These are phyloP conservation scores for Steinernema carpocapsae DNA, from an alignment of 2,888 invertebrate genomes.

Conservation along the genomic window DNA sequence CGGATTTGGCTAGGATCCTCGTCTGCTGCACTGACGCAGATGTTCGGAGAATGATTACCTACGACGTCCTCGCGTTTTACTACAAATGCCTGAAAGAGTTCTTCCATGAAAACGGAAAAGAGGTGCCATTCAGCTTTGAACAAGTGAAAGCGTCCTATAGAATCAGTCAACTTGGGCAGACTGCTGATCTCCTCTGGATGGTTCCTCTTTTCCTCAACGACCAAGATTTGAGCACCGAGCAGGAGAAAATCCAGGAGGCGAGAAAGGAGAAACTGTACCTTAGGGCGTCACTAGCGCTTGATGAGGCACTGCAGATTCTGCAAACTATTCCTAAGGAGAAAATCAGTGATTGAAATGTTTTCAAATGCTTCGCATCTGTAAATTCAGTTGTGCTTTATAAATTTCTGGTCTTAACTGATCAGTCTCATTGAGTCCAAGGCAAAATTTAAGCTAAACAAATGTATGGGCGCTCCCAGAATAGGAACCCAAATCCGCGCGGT, in stretches of 20 bases:
- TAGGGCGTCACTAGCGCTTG: slow-evolving; percentile 7
- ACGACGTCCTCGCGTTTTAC: not conserved
- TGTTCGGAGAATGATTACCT: not conserved
- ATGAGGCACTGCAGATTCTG: not conserved
- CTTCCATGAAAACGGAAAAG: not conserved
- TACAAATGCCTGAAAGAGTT: not conserved
- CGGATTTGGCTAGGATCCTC: not conserved
- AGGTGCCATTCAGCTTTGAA: not conserved
- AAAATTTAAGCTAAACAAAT: no score
- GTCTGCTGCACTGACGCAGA: slow-evolving; percentile 15
- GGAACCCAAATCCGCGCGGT: no score
- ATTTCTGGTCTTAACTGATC: no score
- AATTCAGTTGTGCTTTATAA: no score
- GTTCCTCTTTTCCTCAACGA: not conserved
- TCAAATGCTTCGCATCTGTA: no score
- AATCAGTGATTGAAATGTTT: not conserved
- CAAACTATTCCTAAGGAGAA: not conserved
- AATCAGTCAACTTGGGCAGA: not conserved
- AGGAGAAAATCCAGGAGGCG: not conserved
- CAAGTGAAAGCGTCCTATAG: not conserved
- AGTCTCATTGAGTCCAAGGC: no score
- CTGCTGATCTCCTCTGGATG: not conserved
- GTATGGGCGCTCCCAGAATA: no score
- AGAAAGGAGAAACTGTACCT: not conserved
- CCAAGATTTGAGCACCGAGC: not conserved